A percentile compares a stretch with the other conserved stretches of the same genome.
Conservation (phyloP, 2,113 vertebrate species). For the Pangasianodon hypophthalmus region DNA sequence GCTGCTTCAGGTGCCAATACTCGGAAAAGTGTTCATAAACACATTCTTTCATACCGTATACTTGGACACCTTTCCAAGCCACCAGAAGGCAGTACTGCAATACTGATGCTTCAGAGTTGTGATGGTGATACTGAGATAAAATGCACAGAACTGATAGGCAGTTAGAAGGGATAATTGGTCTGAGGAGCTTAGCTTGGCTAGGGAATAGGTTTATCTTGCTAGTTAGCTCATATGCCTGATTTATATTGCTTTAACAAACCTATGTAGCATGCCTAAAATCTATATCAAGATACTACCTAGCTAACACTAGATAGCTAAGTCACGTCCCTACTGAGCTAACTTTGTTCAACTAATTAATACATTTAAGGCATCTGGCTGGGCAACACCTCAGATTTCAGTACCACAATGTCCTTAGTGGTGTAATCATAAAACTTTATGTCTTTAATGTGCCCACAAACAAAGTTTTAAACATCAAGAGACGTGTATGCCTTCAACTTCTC, state of each 20-base stretch:
- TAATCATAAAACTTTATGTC: neutral
- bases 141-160: too few species aligned
- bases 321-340: neutral
- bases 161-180: neutral
- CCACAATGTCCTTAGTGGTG: neutral
- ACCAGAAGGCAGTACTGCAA: neutral
- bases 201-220: neutral
- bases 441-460: neutral
- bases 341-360: neutral
- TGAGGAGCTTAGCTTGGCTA: neutral
- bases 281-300: neutral
- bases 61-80: neutral
- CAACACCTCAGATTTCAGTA: neutral
- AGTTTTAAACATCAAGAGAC: neutral
- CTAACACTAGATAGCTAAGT: neutral
- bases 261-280: neutral
- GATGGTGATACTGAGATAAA: too few species aligned
- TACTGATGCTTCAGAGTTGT: too few species aligned
- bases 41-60: neutral
- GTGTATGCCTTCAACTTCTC: neutral
- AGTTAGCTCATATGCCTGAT: neutral
- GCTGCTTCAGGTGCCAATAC: neutral
- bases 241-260: neutral
- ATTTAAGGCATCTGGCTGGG: neutral
- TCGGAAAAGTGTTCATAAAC: neutral